phyloP scores from a whole-genome alignment of 2,113 vertebrate species.

The Ochotona curzoniae region DNA sequence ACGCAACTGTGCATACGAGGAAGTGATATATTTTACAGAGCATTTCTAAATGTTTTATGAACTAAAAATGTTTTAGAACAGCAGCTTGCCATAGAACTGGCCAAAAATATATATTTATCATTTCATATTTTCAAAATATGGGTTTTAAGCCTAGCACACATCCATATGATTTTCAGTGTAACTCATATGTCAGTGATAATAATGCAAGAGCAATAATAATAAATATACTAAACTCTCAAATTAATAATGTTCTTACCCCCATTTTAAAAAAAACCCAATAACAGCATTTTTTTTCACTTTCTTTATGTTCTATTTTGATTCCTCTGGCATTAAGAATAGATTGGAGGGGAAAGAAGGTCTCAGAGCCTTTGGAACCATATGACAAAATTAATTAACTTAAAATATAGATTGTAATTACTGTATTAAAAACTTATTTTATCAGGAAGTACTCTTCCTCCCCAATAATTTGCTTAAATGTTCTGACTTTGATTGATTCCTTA shows the following conservation, averaged over 20 bases:
- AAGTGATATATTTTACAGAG: neutral
- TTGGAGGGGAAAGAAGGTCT: neutral
- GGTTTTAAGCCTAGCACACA: neutral
- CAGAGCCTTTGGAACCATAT: no score
- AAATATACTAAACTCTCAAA: neutral
- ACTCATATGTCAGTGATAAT: neutral
- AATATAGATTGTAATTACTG: neutral
- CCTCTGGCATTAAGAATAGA: neutral
- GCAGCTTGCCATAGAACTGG: neutral
- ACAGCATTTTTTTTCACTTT: neutral
- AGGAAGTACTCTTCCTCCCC: neutral
- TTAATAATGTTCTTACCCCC: neutral
- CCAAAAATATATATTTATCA: neutral
- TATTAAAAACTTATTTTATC: conserved; percentile 5
- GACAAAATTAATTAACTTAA: no score
- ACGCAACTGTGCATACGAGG: neutral
- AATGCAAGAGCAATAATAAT: neutral
- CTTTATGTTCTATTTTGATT: neutral
- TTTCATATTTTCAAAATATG: neutral
- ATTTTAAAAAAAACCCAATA: neutral
- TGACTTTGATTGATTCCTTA: neutral
- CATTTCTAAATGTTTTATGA: neutral
- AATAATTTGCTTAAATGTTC: neutral
- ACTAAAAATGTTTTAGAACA: neutral
- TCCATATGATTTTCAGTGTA: neutral